Evolutionary conservation across 2,113 vertebrate genomes (phyloP).

Genomic region (Tursiops truncatus): DNA sequence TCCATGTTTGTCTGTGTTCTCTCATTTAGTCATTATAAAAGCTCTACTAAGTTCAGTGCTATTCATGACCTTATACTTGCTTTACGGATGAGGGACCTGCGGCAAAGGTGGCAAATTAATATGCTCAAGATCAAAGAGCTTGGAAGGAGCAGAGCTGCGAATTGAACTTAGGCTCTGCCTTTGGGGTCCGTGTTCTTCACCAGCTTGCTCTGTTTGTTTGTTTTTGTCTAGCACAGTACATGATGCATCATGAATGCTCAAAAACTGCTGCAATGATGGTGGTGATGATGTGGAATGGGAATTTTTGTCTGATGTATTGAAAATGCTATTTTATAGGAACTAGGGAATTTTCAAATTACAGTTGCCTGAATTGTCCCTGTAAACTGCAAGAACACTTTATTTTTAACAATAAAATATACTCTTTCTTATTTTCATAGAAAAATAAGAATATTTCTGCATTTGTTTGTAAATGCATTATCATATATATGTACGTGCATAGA

Average conservation of each 20-base stretch:
- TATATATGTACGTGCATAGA: neutral
- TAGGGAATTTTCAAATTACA: neutral
- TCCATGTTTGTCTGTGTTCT: neutral
- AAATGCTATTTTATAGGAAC: neutral
- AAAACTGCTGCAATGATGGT: neutral
- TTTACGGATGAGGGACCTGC: neutral
- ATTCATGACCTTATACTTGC: neutral
- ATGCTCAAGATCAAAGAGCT: neutral
- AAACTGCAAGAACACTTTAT: neutral
- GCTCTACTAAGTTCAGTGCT: neutral
- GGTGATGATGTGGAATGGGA: neutral
- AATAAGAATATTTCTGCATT: neutral
- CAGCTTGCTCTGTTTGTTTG: rapidly evolving
- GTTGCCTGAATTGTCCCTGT: neutral
- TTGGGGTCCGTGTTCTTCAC: rapidly evolving
- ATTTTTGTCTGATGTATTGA: neutral
- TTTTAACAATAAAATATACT: neutral
- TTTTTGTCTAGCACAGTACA: neutral
- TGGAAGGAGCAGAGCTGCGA: neutral
- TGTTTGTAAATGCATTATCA: neutral
- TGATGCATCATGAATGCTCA: neutral
- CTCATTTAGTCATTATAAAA: neutral
- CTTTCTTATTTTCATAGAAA: neutral
- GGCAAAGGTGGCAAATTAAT: neutral
- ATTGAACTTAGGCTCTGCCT: neutral